Conservation (phyloP, 2,113 vertebrate species). For the Edolisoma coerulescens region DNA sequence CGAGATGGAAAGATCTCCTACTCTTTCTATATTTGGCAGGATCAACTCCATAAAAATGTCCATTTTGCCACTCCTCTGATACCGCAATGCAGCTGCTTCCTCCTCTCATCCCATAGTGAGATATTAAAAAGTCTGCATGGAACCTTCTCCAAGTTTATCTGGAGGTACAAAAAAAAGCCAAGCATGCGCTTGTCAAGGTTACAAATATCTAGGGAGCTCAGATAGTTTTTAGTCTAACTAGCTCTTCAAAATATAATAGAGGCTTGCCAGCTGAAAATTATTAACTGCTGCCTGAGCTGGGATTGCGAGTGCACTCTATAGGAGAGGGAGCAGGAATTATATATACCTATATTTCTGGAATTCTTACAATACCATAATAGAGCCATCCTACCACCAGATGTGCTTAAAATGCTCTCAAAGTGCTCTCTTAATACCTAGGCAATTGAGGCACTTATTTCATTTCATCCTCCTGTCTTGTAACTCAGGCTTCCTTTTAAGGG, state of each 20-base stretch:
- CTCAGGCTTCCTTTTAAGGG: background rate
- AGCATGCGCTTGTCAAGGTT: conserved; percentile 42
- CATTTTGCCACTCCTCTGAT: conserved; percentile 48
- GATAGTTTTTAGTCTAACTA: conserved; percentile 30
- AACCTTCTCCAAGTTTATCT: conserved; percentile 46
- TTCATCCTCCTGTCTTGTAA: conserved; percentile 11
- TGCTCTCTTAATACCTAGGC: background rate
- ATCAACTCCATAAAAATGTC: conserved; percentile 48
- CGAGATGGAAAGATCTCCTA: conserved; percentile 30
- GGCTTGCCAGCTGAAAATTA: conserved; percentile 36
- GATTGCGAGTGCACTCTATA: background rate
- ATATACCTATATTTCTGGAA: conserved; percentile 30
- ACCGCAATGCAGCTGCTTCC: conserved; percentile 45
- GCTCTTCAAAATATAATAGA: conserved; percentile 11
- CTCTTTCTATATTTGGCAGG: conserved; percentile 52
- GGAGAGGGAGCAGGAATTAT: background rate
- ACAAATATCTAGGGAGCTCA: conserved; percentile 41
- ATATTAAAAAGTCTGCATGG: conserved; percentile 49
- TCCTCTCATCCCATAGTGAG: conserved; percentile 34
- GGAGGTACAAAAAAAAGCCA: conserved; percentile 46
- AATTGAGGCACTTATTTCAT: conserved; percentile 40
- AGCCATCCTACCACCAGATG: conserved; percentile 11
- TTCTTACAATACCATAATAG: conserved; percentile 30
- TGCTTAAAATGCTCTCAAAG: conserved; percentile 32
- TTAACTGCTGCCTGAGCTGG: conserved; percentile 37